Evolutionary conservation across 2,888 invertebrate genomes (phyloP).

Genomic region (Drosophila niveifrons): DNA sequence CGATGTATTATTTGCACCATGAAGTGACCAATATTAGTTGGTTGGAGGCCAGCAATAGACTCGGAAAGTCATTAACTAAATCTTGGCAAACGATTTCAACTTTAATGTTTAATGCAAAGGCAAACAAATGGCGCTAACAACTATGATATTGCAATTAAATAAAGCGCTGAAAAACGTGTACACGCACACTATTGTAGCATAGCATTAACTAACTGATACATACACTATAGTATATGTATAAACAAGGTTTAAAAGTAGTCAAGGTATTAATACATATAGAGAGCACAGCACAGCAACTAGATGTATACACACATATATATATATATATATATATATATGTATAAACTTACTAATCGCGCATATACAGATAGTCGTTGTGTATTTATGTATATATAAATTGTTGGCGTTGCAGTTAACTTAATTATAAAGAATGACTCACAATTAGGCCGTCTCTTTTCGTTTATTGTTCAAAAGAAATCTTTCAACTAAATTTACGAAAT

Average conservation of each 20-base stretch:
- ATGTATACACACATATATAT: too few relatives aligned
- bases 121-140: conserved; percentile 41
- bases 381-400: conserved; percentile 21
- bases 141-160: conserved; percentile 57
- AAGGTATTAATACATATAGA: conserved; percentile 38
- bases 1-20: background rate
- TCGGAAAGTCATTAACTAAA: conserved; percentile 36
- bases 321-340: too few relatives aligned
- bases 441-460: conserved; percentile 24
- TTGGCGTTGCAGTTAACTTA: conserved; percentile 57
- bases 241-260: conserved; percentile 43
- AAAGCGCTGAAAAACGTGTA: conserved; percentile 45
- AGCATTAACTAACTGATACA: conserved; percentile 7
- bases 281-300: conserved; percentile 6
- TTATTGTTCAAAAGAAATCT: conserved; percentile 8
- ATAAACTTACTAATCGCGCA: conserved; percentile 23
- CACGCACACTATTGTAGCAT: conserved; percentile 9
- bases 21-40: conserved; percentile 11
- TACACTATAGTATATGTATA: conserved; percentile 5
- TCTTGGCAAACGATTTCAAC: conserved; percentile 38
- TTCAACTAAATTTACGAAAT: background rate
- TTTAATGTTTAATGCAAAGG: conserved; percentile 42
- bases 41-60: conserved; percentile 32
- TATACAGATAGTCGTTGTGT: conserved; percentile 3
- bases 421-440: conserved; percentile 56